These are phyloP conservation scores for Neomorphus geoffroyi DNA, from an alignment of 2,797 vertebrate genomes.

Conservation along the genomic window DNA sequence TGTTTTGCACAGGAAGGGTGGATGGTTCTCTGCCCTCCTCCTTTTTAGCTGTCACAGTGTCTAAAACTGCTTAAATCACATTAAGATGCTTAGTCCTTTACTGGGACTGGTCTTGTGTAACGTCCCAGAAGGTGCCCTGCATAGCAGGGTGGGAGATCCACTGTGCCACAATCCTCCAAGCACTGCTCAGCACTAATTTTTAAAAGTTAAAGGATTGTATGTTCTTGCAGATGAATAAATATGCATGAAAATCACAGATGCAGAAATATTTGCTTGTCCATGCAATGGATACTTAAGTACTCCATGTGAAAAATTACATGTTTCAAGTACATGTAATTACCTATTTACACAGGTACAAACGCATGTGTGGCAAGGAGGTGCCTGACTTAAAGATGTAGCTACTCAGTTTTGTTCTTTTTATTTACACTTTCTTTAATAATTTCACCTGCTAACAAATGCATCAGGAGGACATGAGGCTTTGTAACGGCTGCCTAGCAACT, in stretches of 20 bases:
- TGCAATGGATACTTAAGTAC: not conserved
- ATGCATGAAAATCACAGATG: not conserved
- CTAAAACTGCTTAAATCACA: not conserved
- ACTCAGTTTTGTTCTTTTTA: not conserved
- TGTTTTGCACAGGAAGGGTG: not conserved
- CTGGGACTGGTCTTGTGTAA: not conserved
- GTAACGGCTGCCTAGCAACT: constrained; percentile 61
- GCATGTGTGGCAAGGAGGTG: not conserved
- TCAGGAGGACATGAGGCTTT: not conserved
- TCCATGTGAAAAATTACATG: fast-evolving
- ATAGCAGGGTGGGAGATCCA: not conserved
- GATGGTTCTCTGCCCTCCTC: not conserved
- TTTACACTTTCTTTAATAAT: not conserved
- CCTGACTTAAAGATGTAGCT: not conserved
- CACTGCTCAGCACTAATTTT: not conserved
- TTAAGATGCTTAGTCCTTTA: not conserved
- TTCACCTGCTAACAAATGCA: not conserved
- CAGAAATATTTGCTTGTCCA: not conserved
- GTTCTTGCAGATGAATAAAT: not conserved
- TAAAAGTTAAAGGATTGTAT: not conserved
- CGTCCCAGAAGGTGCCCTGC: not conserved
- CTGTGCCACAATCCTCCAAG: not conserved
- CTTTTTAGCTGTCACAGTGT: not conserved
- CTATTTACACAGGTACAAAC: not conserved
- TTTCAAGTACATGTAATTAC: not conserved